Evolutionary conservation across 2,888 invertebrate species (phyloP), one percentile per base, ranked within the genome.

Genomic region (Monopis laevigella): DNA sequence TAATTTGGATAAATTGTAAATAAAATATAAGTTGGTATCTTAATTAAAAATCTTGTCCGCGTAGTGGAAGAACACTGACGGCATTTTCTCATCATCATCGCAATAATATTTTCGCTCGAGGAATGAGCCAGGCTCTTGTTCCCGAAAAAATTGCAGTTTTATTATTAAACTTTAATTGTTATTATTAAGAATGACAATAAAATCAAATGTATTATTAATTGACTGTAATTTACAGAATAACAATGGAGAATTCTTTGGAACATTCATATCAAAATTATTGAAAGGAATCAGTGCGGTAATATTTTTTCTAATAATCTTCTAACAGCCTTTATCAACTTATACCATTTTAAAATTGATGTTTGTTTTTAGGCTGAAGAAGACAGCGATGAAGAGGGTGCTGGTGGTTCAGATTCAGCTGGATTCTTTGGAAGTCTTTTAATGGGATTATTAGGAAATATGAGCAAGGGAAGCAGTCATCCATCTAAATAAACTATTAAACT

Each of bases 231-330:
- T 51, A 30, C 68, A 82, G 82, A 54, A 73, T 59, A 81, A 80
- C 47, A 82, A 82, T 43, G 82, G 82, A 1, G 68, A 60, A 2
- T 81, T 77, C 53, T 69, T 82, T 48, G 82, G 82, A 39, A 72
- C 58, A 35, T 70, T 82, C 13, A 43, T 77, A 41, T 68, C 74
- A 0, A 71, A 67, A 50, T 51, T 82, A 39, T 45, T 81, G 2
- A 73, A 66, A 54, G 82, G 81, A 27, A 69, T 63, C 2, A 82
- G 81, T 43, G 73, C 70, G 55, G 82, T 81, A 56, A 55, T 29
- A 29, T 29, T 7, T 29, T 10, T 29, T 29, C n/a, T 29, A 29
- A 8, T 29, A 7, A 10, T 24, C 10, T 24, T 24, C 6, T 24
- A 24, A 10, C 6, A 24, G 6, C n/a, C n/a, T n/a, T n/a, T n/a